phyloP scores from a whole-genome alignment of 1,140 invertebrate species.

The Hycleus cichorii region DNA sequence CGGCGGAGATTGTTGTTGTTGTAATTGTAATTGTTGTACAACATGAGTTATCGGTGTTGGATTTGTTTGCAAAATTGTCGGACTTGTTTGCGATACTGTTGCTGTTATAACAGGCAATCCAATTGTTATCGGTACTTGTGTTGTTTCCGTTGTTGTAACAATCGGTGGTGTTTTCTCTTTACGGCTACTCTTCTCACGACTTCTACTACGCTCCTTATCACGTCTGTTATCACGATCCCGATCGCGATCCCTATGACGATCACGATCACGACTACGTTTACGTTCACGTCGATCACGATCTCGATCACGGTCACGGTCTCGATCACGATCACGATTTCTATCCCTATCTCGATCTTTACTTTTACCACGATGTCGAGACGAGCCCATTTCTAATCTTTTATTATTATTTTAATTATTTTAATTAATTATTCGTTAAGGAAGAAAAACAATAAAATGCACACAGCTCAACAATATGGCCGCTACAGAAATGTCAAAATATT shows the following conservation, averaged over 20 bases:
- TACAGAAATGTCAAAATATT: no score
- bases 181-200: slow-evolving; percentile 45
- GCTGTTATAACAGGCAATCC: no score
- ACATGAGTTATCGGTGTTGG: slow-evolving; percentile 7
- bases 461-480: no score
- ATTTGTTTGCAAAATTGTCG: slow-evolving; percentile 23
- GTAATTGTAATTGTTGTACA: no score
- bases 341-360: slow-evolving; percentile 41
- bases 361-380: slow-evolving; percentile 42
- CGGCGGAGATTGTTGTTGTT: slow-evolving; percentile 12
- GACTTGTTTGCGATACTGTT: slow-evolving; percentile 10
- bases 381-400: slow-evolving; percentile 27
- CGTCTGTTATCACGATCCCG: slow-evolving; percentile 42
- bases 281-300: slow-evolving; percentile 43
- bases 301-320: slow-evolving; percentile 35
- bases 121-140: no score
- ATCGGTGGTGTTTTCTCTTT: slow-evolving; percentile 43
- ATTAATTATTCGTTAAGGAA: no score
- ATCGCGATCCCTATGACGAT: slow-evolving; percentile 42
- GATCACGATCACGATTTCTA: slow-evolving; percentile 39
- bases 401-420: no score
- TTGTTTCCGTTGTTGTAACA: no score
- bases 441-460: no score
- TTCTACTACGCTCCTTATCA: slow-evolving; percentile 41
- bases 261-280: slow-evolving; percentile 45